phyloP scores from a whole-genome alignment of 2,797 vertebrate species.

The Ceryle rudis region DNA sequence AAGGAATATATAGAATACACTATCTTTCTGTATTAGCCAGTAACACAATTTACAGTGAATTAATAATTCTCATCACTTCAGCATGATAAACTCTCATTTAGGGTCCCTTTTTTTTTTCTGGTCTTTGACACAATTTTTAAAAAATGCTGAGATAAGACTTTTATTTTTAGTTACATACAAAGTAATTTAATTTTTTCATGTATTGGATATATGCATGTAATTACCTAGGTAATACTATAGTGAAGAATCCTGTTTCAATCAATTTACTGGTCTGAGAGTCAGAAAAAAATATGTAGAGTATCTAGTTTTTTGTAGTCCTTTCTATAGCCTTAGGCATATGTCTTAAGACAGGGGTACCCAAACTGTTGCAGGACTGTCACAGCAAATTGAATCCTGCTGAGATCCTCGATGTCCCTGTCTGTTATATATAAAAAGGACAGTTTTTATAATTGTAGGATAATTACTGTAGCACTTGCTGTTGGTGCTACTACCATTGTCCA shows the following conservation, averaged over 20 bases:
- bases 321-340: neutral
- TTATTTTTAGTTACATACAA: neutral
- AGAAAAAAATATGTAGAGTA: too few species aligned
- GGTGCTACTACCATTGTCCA: neutral
- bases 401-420: neutral
- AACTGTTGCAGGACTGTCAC: neutral
- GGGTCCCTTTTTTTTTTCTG: neutral
- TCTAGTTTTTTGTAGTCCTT: neutral
- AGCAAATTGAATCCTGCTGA: neutral
- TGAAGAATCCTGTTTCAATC: neutral
- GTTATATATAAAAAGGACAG: neutral
- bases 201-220: neutral
- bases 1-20: too few species aligned
- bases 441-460: neutral
- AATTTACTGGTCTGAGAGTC: too few species aligned
- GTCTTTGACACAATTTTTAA: neutral
- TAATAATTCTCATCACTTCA: neutral
- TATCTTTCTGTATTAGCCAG: neutral
- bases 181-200: neutral
- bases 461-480: neutral
- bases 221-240: neutral
- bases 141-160: neutral
- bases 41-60: neutral
- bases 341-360: neutral
- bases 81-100: neutral